phyloP scores from a whole-genome alignment of 2,888 invertebrate species.

The Chloroclysta siterata region DNA sequence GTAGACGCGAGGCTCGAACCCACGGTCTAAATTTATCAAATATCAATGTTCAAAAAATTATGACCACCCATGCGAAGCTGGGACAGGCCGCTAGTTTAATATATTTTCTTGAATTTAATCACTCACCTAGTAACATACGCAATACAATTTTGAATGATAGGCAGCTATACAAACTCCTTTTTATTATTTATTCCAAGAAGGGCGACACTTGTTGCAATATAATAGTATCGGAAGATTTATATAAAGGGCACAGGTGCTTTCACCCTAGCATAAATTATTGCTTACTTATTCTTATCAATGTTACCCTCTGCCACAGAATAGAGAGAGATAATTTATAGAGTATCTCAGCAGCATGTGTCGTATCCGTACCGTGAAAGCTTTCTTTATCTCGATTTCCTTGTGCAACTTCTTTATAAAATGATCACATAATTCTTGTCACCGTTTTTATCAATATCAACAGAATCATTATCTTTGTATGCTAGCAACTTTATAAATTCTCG shows the following conservation, averaged over 20 bases:
- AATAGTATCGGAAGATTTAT: constrained; percentile 62
- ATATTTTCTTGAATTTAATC: background rate
- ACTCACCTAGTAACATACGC: no score
- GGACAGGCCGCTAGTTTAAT: no score
- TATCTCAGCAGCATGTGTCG: constrained; percentile 33
- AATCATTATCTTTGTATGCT: constrained; percentile 21
- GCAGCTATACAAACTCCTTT: background rate
- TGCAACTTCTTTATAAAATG: constrained; percentile 26
- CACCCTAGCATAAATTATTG: constrained; percentile 59
- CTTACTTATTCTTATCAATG: constrained; percentile 55
- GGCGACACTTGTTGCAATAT: constrained; percentile 24
- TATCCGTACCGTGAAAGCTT: constrained; percentile 49
- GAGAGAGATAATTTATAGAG: background rate
- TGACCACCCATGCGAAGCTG: no score
- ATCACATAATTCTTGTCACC: constrained; percentile 32
- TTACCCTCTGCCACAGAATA: constrained; percentile 28
- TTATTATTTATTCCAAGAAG: constrained; percentile 21
- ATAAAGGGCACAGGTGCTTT: constrained; percentile 64
- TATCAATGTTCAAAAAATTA: no score
- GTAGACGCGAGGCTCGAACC: no score
- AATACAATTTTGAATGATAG: background rate
- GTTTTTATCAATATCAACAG: constrained; percentile 23
- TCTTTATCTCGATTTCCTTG: constrained; percentile 59
- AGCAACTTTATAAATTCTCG: constrained; percentile 21
- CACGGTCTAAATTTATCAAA: no score